Evolutionary conservation across 2,888 invertebrate genomes (phyloP).

Genomic region (Polydrusus pterygomalis): DNA sequence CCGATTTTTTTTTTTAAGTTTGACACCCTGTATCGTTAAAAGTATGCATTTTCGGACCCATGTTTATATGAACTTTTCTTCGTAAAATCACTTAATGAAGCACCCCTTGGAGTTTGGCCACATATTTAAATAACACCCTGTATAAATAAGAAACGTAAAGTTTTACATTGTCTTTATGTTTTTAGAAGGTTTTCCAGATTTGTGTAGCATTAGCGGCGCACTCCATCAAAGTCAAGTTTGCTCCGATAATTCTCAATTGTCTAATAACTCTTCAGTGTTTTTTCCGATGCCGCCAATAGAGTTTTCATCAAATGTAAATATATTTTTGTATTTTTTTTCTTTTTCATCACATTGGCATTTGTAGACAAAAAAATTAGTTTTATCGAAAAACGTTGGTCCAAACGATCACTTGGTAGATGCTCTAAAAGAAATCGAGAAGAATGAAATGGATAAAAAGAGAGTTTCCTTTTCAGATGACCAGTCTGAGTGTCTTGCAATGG

Average conservation of each 20-base stretch:
- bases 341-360: slow-evolving; percentile 15
- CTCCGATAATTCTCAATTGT: not conserved
- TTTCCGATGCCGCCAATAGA: slow-evolving; percentile 39
- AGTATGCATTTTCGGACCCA: too few relatives aligned
- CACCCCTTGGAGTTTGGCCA: too few relatives aligned
- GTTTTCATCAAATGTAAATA: slow-evolving; percentile 32
- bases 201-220: slow-evolving; percentile 48
- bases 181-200: slow-evolving; percentile 57
- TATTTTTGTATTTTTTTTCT: not conserved
- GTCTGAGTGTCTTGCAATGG: not conserved
- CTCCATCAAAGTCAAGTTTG: slow-evolving; percentile 20
- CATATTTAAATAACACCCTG: too few relatives aligned
- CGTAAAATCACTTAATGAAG: too few relatives aligned
- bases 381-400: slow-evolving; percentile 16
- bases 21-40: too few relatives aligned
- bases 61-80: too few relatives aligned
- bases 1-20: too few relatives aligned
- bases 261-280: not conserved
- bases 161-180: slow-evolving; percentile 7
- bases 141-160: too few relatives aligned
- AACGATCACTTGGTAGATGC: slow-evolving; percentile 50
- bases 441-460: slow-evolving; percentile 37
- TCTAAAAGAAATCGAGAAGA: slow-evolving; percentile 33
- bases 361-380: slow-evolving; percentile 40
- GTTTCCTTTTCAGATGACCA: slow-evolving; percentile 52